Evolutionary conservation across 2,797 vertebrate genomes (phyloP).

Genomic region (Gymnoscopelus braueri): DNA sequence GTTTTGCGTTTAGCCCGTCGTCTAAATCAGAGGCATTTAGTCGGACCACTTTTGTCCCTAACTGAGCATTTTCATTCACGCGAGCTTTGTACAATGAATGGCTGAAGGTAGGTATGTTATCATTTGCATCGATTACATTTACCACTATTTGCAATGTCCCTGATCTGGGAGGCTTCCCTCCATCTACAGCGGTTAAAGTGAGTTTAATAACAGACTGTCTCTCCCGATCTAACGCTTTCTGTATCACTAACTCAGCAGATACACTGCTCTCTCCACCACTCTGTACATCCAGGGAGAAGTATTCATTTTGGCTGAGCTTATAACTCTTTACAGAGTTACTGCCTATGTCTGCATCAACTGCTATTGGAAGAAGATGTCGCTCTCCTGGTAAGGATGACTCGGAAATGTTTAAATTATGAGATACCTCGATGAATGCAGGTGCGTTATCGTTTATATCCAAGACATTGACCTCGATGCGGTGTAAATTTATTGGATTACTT

Average conservation of each 20-base stretch:
- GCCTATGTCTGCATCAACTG: slow-evolving; percentile 15
- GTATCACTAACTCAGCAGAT: slow-evolving; percentile 79
- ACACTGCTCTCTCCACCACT: slow-evolving; percentile 61
- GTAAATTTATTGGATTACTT: background rate
- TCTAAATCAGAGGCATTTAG: slow-evolving; percentile 67
- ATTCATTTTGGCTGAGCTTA: slow-evolving; percentile 67
- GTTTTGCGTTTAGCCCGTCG: slow-evolving; percentile 22
- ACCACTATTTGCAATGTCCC: slow-evolving; percentile 17
- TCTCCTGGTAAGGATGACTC: background rate
- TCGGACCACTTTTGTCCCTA: slow-evolving; percentile 64
- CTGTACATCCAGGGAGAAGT: slow-evolving; percentile 61
- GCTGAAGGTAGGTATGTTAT: slow-evolving; percentile 80
- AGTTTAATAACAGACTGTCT: slow-evolving; percentile 75
- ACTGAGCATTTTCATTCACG: slow-evolving; percentile 41
- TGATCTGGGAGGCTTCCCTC: slow-evolving; percentile 26
- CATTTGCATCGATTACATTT: slow-evolving; percentile 78
- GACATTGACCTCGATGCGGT: background rate
- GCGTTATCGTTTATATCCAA: slow-evolving; percentile 1
- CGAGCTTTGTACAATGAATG: slow-evolving; percentile 50
- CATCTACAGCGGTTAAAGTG: slow-evolving; percentile 47
- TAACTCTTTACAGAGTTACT: slow-evolving; percentile 76
- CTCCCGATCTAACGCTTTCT: slow-evolving; percentile 81
- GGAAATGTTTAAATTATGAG: background rate
- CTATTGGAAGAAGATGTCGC: slow-evolving; percentile 15
- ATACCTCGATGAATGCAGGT: background rate